Conservation (phyloP, 1,140 invertebrate species). For the Micrasema longulum region DNA sequence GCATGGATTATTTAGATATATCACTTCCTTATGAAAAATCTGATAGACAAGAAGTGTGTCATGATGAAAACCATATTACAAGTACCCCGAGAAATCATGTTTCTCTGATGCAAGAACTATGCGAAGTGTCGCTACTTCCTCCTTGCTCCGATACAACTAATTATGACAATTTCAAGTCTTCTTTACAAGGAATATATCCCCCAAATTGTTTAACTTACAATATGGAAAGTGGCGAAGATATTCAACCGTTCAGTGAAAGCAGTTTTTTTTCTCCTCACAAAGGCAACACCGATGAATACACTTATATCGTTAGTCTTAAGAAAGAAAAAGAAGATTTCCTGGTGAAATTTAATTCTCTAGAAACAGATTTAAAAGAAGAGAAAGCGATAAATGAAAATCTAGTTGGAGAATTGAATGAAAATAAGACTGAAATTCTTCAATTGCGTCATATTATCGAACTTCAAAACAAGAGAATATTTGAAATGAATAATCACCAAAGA, state of each 20-base stretch:
- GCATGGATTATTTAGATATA: constrained; percentile 19
- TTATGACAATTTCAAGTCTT: constrained; percentile 25
- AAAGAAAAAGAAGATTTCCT: constrained; percentile 18
- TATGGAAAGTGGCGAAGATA: not conserved
- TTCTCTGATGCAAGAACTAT: constrained; percentile 40
- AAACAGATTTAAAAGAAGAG: constrained; percentile 27
- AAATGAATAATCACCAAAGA: constrained; percentile 7
- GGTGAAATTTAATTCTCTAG: constrained; percentile 5
- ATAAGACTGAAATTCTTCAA: constrained; percentile 1
- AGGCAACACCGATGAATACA: constrained; percentile 11
- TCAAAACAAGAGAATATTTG: constrained; percentile 7
- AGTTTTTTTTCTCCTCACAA: not conserved
- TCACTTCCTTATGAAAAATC: constrained; percentile 9
- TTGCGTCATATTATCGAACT: not conserved
- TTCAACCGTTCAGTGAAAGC: not conserved
- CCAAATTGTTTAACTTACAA: not conserved
- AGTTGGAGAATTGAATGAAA: constrained; percentile 23
- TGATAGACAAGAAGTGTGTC: not conserved
- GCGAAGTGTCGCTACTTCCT: too few species aligned
- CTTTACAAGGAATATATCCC: not conserved
- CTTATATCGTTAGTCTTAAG: constrained; percentile 4
- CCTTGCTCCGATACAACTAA: not conserved
- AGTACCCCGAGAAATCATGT: constrained; percentile 38
- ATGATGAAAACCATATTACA: constrained; percentile 8
- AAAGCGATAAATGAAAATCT: constrained; percentile 32